A percentile compares a stretch with the other conserved stretches of the same genome.
These are phyloP conservation scores for Scaptomyza parva DNA, from an alignment of 2,888 invertebrate genomes.

Conservation along the genomic window DNA sequence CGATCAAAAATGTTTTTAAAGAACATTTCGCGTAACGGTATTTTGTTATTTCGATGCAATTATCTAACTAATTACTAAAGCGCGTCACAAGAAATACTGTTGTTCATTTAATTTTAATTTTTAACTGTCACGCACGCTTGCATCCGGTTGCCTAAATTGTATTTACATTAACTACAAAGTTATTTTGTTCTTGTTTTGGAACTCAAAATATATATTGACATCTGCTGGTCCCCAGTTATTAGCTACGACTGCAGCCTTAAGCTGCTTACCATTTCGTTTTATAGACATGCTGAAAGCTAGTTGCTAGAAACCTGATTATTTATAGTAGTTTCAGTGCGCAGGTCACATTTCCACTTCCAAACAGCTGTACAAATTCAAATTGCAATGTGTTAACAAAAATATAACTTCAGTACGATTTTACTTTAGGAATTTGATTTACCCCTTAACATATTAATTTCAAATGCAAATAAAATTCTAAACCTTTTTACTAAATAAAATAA, in stretches of 20 bases:
- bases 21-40: conserved; percentile 70
- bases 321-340: conserved; percentile 48
- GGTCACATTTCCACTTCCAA: conserved; percentile 27
- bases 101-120: conserved; percentile 58
- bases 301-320: conserved; percentile 17
- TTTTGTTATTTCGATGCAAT: conserved; percentile 32
- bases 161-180: conserved; percentile 16
- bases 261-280: conserved; percentile 46
- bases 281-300: conserved; percentile 34
- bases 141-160: conserved; percentile 56
- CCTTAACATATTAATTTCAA: too few relatives aligned
- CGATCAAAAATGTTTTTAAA: conserved; percentile 82
- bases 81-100: conserved; percentile 4
- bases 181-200: neutral
- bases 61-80: conserved; percentile 51
- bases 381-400: neutral
- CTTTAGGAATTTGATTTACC: too few relatives aligned
- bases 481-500: too few relatives aligned
- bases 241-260: conserved; percentile 71
- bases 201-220: conserved; percentile 18
- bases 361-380: conserved; percentile 1
- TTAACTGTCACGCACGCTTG: conserved; percentile 69
- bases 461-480: too few relatives aligned
- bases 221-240: conserved; percentile 55
- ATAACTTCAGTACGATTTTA: too few relatives aligned